phyloP scores from a whole-genome alignment of 1,140 invertebrate genomes.

The Lasioglossum baleicum region DNA sequence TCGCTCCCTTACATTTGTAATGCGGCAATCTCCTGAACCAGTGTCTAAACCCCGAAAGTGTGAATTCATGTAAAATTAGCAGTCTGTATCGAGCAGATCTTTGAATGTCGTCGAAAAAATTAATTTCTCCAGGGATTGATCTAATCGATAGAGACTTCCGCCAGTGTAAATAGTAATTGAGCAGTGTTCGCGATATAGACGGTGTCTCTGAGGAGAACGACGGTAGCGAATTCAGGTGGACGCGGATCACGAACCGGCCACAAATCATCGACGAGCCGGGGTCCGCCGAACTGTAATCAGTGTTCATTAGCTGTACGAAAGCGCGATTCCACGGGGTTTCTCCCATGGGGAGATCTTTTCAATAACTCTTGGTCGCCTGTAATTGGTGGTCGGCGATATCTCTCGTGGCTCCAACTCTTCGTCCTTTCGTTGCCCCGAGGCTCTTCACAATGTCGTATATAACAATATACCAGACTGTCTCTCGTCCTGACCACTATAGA shows the following conservation, averaged over 20 bases:
- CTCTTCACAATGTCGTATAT: conserved; percentile 76
- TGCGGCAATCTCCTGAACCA: no score
- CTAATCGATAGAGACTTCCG: no score
- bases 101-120: no score
- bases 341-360: conserved; percentile 77
- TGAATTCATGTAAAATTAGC: no score
- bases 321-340: conserved; percentile 67
- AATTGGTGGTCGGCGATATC: conserved; percentile 77
- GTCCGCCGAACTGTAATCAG: conserved; percentile 75
- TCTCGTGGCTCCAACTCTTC: conserved; percentile 67
- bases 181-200: no score
- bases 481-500: conserved; percentile 74
- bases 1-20: no score
- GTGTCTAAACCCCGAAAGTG: no score
- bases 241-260: conserved; percentile 55
- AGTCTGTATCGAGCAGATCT: no score
- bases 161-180: no score
- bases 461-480: conserved; percentile 76
- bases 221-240: not conserved
- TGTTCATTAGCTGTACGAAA: conserved; percentile 76
- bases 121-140: no score
- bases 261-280: conserved; percentile 71
- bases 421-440: conserved; percentile 56
- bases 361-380: conserved; percentile 78
- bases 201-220: not conserved